Evolutionary conservation across 2,888 invertebrate genomes (phyloP), one percentile per base, ranked within the genome.

Genomic region (Eubasilissa splendida): DNA sequence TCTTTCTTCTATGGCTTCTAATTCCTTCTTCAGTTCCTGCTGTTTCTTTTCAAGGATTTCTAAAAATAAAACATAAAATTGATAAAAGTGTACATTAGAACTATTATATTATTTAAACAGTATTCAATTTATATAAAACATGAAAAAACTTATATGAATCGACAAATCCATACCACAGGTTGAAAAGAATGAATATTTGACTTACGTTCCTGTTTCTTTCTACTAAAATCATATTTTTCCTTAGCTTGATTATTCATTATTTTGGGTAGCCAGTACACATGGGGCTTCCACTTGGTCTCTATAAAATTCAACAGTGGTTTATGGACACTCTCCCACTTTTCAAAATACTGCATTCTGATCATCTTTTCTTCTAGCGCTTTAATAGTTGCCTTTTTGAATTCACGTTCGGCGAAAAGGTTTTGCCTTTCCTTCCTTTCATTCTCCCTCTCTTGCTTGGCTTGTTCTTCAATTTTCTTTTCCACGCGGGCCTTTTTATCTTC

Each of bases 401-500:
- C 96, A 81, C 97, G 91, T 85, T 96, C 96, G 54, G 94, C 92
- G 88, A 98, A 97, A 83, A 99, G 89, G 82, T 95, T 95, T 86
- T 96, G 95, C 56, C 96, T 91, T 87, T 98, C 97, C 84, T 93
- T 92, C 85, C 94, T 94, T 77, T 97, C 91, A 87, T 96, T 94
- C 86, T 97, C 97, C 84, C 95, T 95, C 86, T 98, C 97, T 86
- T 94, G 91, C 77, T 95, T 92, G 79, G 96, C 96, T 86, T 96
- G 96, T 86, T 97, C 96, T 87, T 99, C 99, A 81, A 99, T 93
- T 88, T 97, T 97, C 81, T 95, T 95, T 88, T 99, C 99, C 8
- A 99, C 95, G 90, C 87, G 85, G 3, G 91, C 92, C 85, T 96
- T 93, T 87, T 96, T 96, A 79, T 95, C 94, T 86, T 95, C 96